Evolutionary conservation across 2,113 vertebrate genomes (phyloP).

Genomic region (Panthera leo): DNA sequence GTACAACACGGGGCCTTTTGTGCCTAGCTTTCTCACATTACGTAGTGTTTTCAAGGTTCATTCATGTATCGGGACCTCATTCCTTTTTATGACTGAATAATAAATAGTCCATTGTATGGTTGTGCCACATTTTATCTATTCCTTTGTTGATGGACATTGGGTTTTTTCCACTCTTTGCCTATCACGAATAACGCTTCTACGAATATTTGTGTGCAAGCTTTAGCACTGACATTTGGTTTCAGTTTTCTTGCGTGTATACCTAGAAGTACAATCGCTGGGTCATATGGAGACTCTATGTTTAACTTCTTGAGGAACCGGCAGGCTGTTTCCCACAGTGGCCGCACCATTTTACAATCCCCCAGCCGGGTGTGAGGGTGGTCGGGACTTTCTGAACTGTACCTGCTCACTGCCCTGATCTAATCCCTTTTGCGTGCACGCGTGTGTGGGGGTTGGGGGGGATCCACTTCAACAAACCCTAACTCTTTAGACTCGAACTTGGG

Average conservation of each 20-base stretch:
- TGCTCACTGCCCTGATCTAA: neutral
- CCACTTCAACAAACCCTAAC: neutral
- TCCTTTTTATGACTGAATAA: neutral
- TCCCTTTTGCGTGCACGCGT: neutral
- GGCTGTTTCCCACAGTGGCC: neutral
- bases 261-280: neutral
- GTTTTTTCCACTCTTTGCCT: neutral
- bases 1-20: fast-evolving
- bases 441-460: neutral
- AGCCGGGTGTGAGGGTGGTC: fast-evolving
- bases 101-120: fast-evolving
- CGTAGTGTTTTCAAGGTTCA: neutral
- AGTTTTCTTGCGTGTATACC: neutral
- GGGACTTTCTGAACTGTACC: neutral
- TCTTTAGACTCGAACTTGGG: neutral
- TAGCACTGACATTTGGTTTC: neutral
- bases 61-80: neutral
- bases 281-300: neutral
- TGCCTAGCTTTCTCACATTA: neutral
- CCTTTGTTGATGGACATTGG: neutral
- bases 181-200: neutral
- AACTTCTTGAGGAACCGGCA: neutral
- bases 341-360: neutral
- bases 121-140: neutral
- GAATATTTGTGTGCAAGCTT: neutral